A percentile compares a stretch with the other conserved stretches of the same genome.
These are phyloP conservation scores for Leptinotarsa undecemlineata DNA, from an alignment of 1,140 invertebrate genomes.

Conservation along the genomic window DNA sequence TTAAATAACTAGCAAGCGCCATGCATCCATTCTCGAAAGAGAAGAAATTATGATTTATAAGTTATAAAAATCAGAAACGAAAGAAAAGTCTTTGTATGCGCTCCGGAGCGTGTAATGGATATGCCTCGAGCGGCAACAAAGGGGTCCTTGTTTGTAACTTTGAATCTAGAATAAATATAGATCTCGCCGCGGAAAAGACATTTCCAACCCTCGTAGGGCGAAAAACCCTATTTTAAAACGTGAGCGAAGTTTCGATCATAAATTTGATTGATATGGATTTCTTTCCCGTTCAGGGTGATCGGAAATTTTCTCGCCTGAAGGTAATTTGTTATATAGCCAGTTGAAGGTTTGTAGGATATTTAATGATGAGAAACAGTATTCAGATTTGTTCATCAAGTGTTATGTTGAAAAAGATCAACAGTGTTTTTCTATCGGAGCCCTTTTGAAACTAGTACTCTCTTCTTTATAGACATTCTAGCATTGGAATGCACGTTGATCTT, in stretches of 20 bases:
- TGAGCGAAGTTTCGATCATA: constrained; percentile 11
- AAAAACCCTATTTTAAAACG: constrained; percentile 30
- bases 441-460: no score
- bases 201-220: constrained; percentile 22
- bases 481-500: no score
- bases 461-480: no score
- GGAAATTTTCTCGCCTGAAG: neutral
- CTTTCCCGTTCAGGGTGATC: neutral
- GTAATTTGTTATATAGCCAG: no score
- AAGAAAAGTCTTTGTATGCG: constrained; percentile 39
- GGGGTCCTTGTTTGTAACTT: constrained; percentile 34
- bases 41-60: constrained; percentile 39
- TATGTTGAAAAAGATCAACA: no score
- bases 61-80: constrained; percentile 38
- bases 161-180: constrained; percentile 36
- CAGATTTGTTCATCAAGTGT: no score
- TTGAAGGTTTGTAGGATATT: no score
- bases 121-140: constrained; percentile 35
- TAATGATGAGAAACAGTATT: no score
- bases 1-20: neutral
- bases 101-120: constrained; percentile 39
- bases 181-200: constrained; percentile 9
- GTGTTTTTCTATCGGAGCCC: no score
- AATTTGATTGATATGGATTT: neutral
- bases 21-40: neutral